phyloP scores from a whole-genome alignment of 2,888 invertebrate genomes.

The Polydrusus tereticollis region DNA sequence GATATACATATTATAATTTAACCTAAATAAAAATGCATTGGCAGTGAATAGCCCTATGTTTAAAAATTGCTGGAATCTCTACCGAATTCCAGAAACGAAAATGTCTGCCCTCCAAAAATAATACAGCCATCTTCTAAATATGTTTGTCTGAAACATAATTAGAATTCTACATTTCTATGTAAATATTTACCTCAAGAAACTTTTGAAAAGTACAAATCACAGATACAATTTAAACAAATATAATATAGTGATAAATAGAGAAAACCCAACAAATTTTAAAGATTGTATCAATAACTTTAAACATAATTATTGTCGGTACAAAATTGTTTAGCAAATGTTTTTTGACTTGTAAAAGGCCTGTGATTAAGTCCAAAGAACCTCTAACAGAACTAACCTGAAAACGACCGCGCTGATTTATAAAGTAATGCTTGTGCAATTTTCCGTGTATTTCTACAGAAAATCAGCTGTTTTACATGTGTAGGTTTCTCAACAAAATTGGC shows the following conservation, averaged over 20 bases:
- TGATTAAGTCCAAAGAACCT: too few relatives aligned
- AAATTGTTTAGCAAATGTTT: too few relatives aligned
- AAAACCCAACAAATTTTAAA: slow-evolving; percentile 8
- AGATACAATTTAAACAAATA: slow-evolving; percentile 43
- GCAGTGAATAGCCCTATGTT: slow-evolving; percentile 46
- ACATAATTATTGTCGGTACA: too few relatives aligned
- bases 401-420: too few relatives aligned
- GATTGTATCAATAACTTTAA: neutral
- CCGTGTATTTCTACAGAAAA: too few relatives aligned
- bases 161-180: slow-evolving; percentile 57
- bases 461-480: too few relatives aligned
- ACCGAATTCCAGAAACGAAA: slow-evolving; percentile 42
- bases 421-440: too few relatives aligned
- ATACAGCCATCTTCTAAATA: slow-evolving; percentile 59
- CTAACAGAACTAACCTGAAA: too few relatives aligned
- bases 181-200: slow-evolving; percentile 55
- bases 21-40: slow-evolving; percentile 30
- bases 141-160: slow-evolving; percentile 58
- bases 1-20: too few relatives aligned
- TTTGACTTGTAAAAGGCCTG: too few relatives aligned
- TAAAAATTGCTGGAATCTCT: slow-evolving; percentile 42
- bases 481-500: too few relatives aligned
- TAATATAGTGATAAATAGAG: slow-evolving; percentile 7
- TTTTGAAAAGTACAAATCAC: slow-evolving; percentile 60
- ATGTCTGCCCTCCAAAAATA: slow-evolving; percentile 25